Evolutionary conservation across 92 coral and sea anemone species (phyloP), one percentile per base, ranked within the genome.

Genomic region (Pocillopora meandrina): DNA sequence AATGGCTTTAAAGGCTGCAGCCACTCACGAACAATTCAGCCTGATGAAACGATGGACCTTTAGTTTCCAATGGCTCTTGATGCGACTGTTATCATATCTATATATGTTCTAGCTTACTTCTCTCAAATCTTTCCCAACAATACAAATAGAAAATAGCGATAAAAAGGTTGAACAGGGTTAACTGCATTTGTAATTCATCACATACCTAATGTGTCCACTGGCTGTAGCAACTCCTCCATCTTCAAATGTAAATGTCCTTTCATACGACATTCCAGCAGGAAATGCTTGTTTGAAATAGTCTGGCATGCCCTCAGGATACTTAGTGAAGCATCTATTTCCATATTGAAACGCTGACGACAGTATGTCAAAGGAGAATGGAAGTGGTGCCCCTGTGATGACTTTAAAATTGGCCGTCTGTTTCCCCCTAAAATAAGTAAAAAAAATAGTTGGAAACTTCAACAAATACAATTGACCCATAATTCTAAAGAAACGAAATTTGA

Each of bases 321-420:
- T 72, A 10, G 80, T 73, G 72, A 83, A 83, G n/a, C 80, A 42
- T 61, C 87, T 55, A 15, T 83, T 83, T 5, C 87, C 87, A 61
- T 83, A 83, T 18, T 70, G 78, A 55, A 83, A 72, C 12, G 56
- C 63, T 18, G 42, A 35, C 17, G 80, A 83, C 34, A 72, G 71
- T 20, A 83, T 83, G 34, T 83, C 87, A 56, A 72, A 71, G 65
- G 87, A 72, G 64, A 83, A 83, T 26, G 87, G 80, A 35, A 83
- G 80, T 0, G 87, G 80, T 1, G 19, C 80, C 21, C 87, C 87
- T 83, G 59, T 72, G 42, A 79, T 83, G 33, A 83, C 68, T 56
- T 79, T 79, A 36, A 83, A 55, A 64, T 83, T 78, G 6, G 59
- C 68, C 67, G 76, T 73, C 35, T 83, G 87, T 55, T 59, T 83